phyloP scores from a whole-genome alignment of 2,113 vertebrate genomes.

The Azemiops feae region DNA sequence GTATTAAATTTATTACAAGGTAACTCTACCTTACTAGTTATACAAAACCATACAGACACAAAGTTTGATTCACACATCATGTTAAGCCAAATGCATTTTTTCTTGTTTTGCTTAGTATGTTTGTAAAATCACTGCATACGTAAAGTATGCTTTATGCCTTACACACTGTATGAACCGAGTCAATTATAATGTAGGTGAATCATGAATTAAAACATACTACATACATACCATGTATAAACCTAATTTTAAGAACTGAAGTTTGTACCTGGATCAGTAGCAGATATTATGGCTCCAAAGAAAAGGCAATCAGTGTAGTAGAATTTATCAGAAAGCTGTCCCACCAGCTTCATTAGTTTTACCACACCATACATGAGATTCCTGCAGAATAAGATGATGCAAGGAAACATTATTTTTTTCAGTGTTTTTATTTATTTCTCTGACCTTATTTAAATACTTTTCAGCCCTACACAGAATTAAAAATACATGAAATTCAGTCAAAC shows the following conservation, averaged over 20 bases:
- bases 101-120: neutral
- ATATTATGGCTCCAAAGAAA: constrained; percentile 96
- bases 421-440: neutral
- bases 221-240: neutral
- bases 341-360: constrained; percentile 91
- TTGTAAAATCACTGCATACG: neutral
- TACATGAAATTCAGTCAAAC: neutral
- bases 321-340: constrained; percentile 90
- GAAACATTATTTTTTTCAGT: neutral
- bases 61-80: neutral
- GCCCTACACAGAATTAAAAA: neutral
- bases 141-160: neutral
- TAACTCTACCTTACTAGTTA: neutral
- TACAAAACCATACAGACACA: neutral
- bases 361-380: constrained; percentile 98
- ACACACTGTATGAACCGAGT: neutral
- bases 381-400: neutral
- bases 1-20: neutral
- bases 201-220: neutral
- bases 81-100: neutral
- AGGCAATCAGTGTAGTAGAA: constrained; percentile 99
- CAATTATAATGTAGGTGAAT: neutral
- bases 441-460: neutral
- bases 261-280: constrained; percentile 95
- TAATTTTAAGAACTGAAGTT: constrained; percentile 26